Evolutionary conservation across 2,113 vertebrate genomes (phyloP), one percentile per base, ranked within the genome.

Genomic region (Chelonoidis abingdonii): DNA sequence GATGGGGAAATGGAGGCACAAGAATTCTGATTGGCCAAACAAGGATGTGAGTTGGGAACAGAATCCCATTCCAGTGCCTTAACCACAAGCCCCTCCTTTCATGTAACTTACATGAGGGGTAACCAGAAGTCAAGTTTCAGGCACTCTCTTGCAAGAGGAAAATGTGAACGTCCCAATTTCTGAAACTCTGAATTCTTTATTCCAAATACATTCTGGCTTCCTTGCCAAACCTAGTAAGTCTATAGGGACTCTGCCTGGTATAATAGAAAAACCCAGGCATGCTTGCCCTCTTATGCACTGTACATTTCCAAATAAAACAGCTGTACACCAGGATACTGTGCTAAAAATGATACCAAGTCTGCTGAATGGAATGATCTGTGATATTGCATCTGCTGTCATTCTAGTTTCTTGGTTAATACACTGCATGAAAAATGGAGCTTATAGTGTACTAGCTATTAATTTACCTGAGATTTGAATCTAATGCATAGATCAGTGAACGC

Each of bases 381-480:
- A 3, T 41, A 4, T 75, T 87, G 38, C 11, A 9, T 24, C 82
- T 83, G 29, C n/a, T 62, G 41, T 44, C 4, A 1, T 9, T 38
- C n/a, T 3, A 44, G 8, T 56, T 47, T 1, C 0, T 0, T 14
- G 31, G 17, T 9, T 38, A 84, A n/a, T 0, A 0, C 0, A 0
- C 31, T 52, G 29, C 25, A 78, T 89, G 69, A 29, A 53, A 83
- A 87, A 53, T 0, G 0, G 81, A n/a, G 56, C 14, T 62, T 25
- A 2, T 9, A 0, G 1, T 44, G 11, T 1, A 44, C 27, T 31
- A 80, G 49, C 57, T 83, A 6, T 24, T 69, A 35, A 35, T 31
- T 17, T 35, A 9, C 22, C 11, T 49, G 10, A 13, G n/a, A 1
- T 78, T 41, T 44, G n/a, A 22, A 41, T 49, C 54, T 35, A 35